phyloP scores from a whole-genome alignment of 2,113 vertebrate species.

The Rhinolophus sinicus region DNA sequence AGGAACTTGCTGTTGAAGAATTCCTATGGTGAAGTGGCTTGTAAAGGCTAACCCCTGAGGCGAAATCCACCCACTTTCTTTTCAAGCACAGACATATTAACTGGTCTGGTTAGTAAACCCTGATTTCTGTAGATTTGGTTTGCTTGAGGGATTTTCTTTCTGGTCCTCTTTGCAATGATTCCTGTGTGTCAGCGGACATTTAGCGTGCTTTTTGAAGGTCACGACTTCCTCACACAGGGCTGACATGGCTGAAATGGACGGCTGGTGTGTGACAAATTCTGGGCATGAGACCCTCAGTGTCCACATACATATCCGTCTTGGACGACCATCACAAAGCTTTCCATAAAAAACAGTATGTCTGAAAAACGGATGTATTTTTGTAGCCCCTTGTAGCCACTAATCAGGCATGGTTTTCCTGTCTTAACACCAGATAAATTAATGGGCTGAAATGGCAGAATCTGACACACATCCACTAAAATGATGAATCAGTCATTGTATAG shows the following conservation, averaged over 20 bases:
- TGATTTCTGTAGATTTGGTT: neutral
- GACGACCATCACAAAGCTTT: neutral
- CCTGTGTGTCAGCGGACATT: neutral
- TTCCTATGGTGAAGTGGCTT: neutral
- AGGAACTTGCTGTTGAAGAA: neutral
- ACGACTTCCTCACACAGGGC: neutral
- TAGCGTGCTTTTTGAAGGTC: neutral
- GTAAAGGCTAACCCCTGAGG: neutral
- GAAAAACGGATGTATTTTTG: neutral
- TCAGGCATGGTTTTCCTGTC: neutral
- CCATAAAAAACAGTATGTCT: neutral
- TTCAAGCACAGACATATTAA: neutral
- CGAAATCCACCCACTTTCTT: constrained; percentile 23
- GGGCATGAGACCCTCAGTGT: neutral
- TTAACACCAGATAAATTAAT: neutral
- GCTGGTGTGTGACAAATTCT: neutral
- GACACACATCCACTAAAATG: neutral
- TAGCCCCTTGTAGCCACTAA: neutral
- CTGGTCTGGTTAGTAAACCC: neutral
- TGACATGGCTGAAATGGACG: neutral
- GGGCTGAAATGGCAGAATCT: neutral
- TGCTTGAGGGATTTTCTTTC: constrained; percentile 6
- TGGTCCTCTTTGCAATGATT: neutral
- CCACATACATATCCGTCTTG: neutral
- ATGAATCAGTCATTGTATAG: neutral